Evolutionary conservation across 2,888 invertebrate species (phyloP), one percentile per base, ranked within the genome.

Genomic region (Nemotelus nigrinus): DNA sequence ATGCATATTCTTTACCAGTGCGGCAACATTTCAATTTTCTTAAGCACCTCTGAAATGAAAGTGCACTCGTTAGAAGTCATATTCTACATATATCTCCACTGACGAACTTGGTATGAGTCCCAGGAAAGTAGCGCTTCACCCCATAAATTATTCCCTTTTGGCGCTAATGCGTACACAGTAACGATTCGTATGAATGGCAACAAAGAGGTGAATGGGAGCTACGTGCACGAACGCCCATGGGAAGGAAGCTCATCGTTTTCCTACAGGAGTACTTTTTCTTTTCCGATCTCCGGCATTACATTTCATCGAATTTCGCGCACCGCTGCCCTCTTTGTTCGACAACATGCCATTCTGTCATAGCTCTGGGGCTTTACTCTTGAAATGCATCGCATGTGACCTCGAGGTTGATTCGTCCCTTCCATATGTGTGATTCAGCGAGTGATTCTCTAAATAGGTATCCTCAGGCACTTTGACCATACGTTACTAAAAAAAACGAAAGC

Each of bases 251-350:
- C 72, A 72, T 72, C 48, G 5, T 60, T 63, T 74, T 41, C 50
- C 50, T 55, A 44, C 53, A 55, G 4, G 10, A 70, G 55, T 55
- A 55, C 55, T 43, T 10, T 55, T 39, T 63, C 60, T 74, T 74
- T 48, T 50, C 50, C 48, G 74, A 60, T 76, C 77, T 77, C 75
- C 77, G 83, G 85, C 87, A 88, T 88, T 87, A 87, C 88, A 88
- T 88, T 88, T 88, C 88, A 88, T 88, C 88, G 87, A 87, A 88
- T 88, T 88, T 88, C 86, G 87, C 86, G 87, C 86, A 83, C 85
- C 85, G 84, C 82, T 86, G 86, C 83, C 82, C 84, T 86, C 85
- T 88, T 88, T 88, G 87, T 88, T 79, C 77, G 70, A 77, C 78
- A 80, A 79, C 77, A 77, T 80, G 72, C 55, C 67, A 74, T 78